Evolutionary conservation across 2,113 vertebrate species (phyloP).

Genomic region (Lamprologus sp.): DNA sequence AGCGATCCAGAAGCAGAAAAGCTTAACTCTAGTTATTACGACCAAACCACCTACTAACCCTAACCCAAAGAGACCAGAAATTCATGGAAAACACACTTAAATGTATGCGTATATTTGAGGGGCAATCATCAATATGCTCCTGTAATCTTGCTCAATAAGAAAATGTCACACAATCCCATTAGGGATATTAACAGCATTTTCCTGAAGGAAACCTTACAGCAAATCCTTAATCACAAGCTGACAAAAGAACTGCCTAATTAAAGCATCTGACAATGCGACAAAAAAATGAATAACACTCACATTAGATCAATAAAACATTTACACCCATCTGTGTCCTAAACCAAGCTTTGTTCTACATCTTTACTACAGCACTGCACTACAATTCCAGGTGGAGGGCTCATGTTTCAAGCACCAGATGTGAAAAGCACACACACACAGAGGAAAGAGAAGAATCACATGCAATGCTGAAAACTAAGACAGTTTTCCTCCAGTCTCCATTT

Average conservation of each 20-base stretch:
- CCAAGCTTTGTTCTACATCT: slow-evolving; percentile 19
- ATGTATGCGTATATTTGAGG: background rate
- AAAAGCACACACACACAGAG: background rate
- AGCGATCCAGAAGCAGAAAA: slow-evolving; percentile 31
- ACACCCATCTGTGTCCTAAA: background rate
- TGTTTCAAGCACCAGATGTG: slow-evolving; percentile 45
- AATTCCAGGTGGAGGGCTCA: slow-evolving; percentile 43
- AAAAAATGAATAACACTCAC: background rate
- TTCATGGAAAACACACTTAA: background rate
- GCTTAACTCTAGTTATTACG: slow-evolving; percentile 8
- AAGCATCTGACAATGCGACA: background rate
- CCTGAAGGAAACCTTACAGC: background rate
- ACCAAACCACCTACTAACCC: background rate
- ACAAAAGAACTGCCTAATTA: background rate
- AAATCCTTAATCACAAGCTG: background rate
- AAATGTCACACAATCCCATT: background rate
- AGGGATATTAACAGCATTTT: background rate
- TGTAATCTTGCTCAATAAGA: background rate
- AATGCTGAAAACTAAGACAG: background rate
- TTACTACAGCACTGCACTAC: background rate
- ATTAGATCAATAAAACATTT: slow-evolving; percentile 19
- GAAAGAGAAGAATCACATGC: slow-evolving; percentile 1
- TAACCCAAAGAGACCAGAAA: background rate
- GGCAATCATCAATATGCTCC: background rate
- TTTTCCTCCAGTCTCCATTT: background rate